A percentile compares a stretch with the other conserved stretches of the same genome.
These are phyloP conservation scores for Mus minutoides DNA, from an alignment of 2,797 vertebrate species.

Conservation along the genomic window DNA sequence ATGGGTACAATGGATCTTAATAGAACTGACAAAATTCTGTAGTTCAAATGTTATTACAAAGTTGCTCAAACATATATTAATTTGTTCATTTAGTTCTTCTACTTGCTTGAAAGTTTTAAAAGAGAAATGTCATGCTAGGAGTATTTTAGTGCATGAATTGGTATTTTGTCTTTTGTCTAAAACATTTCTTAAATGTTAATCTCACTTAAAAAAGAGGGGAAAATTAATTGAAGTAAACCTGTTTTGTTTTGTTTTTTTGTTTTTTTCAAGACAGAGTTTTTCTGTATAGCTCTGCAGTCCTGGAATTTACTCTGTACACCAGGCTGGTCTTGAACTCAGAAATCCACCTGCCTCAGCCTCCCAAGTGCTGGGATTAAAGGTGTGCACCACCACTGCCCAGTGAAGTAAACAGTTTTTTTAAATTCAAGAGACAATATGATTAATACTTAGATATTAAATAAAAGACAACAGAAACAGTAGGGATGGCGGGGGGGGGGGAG, in stretches of 20 bases:
- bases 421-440: background rate
- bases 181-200: slow-evolving; percentile 19
- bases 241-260: no score
- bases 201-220: background rate
- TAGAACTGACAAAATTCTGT: slow-evolving; percentile 16
- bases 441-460: slow-evolving; percentile 24
- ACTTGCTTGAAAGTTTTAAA: slow-evolving; percentile 46
- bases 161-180: background rate
- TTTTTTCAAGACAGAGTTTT: no score
- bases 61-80: slow-evolving; percentile 17
- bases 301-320: no score
- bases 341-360: no score
- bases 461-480: slow-evolving; percentile 1
- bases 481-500: background rate
- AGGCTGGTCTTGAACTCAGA: no score
- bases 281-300: no score
- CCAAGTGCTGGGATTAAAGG: no score
- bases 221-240: slow-evolving; percentile 8
- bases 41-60: background rate
- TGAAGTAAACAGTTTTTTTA: slow-evolving; percentile 34
- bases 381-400: no score
- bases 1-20: background rate
- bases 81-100: slow-evolving; percentile 43
- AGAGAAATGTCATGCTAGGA: background rate
- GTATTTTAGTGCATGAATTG: slow-evolving; percentile 28